Evolutionary conservation across 1,140 invertebrate genomes (phyloP).

Genomic region (Drosophila albomicans): DNA sequence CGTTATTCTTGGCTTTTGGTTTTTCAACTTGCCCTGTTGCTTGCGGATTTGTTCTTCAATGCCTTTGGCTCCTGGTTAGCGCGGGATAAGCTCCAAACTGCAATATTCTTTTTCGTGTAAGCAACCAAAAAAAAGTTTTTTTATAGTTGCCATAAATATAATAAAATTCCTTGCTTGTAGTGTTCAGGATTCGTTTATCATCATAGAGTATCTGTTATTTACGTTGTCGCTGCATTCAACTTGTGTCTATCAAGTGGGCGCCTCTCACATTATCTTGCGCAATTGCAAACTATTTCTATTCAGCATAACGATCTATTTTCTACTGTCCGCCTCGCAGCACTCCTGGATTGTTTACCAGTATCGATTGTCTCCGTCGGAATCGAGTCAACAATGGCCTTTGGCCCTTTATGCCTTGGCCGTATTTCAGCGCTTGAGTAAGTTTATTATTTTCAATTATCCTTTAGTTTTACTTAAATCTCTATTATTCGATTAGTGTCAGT

Average conservation of each 20-base stretch:
- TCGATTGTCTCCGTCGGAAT: slow-evolving; percentile 36
- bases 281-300: slow-evolving; percentile 87
- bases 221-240: slow-evolving; percentile 90
- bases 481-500: slow-evolving; percentile 87
- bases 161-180: slow-evolving; percentile 77
- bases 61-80: slow-evolving; percentile 71
- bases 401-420: slow-evolving; percentile 67
- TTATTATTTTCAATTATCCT: not conserved
- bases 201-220: slow-evolving; percentile 88
- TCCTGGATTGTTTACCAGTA: slow-evolving; percentile 85
- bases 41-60: slow-evolving; percentile 75
- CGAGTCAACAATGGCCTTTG: slow-evolving; percentile 56
- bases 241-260: slow-evolving; percentile 91
- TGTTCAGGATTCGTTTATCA: slow-evolving; percentile 89
- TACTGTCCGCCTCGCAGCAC: slow-evolving; percentile 85
- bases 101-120: slow-evolving; percentile 80
- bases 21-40: slow-evolving; percentile 67
- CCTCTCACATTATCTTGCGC: slow-evolving; percentile 88
- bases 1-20: slow-evolving; percentile 74
- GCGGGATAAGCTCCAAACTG: slow-evolving; percentile 63
- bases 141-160: not conserved
- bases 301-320: slow-evolving; percentile 85
- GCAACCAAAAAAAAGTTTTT: slow-evolving; percentile 30
- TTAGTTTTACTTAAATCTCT: not conserved
- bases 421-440: slow-evolving; percentile 71